Evolutionary conservation across 2,797 vertebrate genomes (phyloP), one percentile per base, ranked within the genome.

Genomic region (Cyprinella venusta): DNA sequence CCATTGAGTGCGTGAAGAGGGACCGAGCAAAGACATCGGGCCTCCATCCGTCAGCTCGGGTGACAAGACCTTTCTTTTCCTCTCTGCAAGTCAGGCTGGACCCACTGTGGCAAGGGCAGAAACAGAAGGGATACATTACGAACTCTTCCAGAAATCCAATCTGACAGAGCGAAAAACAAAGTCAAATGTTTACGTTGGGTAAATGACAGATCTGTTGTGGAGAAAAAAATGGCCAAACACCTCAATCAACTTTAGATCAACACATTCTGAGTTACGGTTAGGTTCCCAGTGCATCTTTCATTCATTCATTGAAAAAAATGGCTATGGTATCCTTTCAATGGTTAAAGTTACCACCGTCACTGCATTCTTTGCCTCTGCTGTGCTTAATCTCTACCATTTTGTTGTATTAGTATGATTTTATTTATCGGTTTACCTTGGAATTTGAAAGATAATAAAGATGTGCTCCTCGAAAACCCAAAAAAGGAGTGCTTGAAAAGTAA

Each of bases 1-100:
- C 86, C 90, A 89, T 90, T 89, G 84, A 87, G 87, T 89, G 88
- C 83, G 88, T 91, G 90, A 69, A 40, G 68, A 85, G 84, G 84
- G 8, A 24, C 26, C 7, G 2, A 16, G 67, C 76, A 76, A 86
- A 88, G 88, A 90, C 88, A 88, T 88, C 87, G 85, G 63, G 86
- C 54, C 87, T 88, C 87, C 88, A 89, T 90, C 85, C 65, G 76
- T 84, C 71, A 56, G 33, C 50, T 89, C 84, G 12, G 79, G 70
- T 78, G 87, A 88, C 84, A 75, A 81, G 67, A 21, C 13, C 48
- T 24, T 64, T 81, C 67, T 84, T 82, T 75, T 80, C 42, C 36
- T 78, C 79, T 84, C 67, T 70, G 13, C 52, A 33, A 52, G 50
- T 40, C 78, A 16, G 38, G 67, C n/a, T 80, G 52, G 78, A 59